Conservation (phyloP, 2,113 vertebrate genomes). For the Meriones unguiculatus region DNA sequence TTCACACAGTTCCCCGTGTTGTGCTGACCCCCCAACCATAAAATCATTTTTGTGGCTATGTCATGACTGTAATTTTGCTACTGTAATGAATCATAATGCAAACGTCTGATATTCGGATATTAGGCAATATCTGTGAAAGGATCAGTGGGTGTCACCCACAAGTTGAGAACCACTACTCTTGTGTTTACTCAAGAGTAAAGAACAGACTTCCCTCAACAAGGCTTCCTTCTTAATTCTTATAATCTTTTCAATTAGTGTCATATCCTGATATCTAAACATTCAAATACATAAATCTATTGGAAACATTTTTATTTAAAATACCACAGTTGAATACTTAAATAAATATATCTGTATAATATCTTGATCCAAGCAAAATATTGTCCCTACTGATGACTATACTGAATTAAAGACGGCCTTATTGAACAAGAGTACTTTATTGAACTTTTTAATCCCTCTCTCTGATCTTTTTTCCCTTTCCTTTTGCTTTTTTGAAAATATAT, state of each 20-base stretch:
- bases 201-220: no score
- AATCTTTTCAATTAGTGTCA: no score
- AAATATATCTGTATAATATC: slow-evolving; percentile 66
- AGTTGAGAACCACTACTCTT: no score
- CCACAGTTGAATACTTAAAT: slow-evolving; percentile 57
- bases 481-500: background rate
- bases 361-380: slow-evolving; percentile 57
- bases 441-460: background rate
- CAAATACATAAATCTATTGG: no score
- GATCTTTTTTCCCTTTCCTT: background rate
- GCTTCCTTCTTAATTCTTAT: no score
- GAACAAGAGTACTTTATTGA: slow-evolving; percentile 6
- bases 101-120: no score
- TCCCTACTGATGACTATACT: slow-evolving; percentile 45
- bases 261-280: no score
- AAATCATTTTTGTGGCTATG: background rate
- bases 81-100: background rate
- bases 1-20: background rate
- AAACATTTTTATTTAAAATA: no score
- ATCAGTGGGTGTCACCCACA: no score
- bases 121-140: no score
- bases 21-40: background rate
- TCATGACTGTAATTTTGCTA: background rate
- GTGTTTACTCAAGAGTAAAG: no score
- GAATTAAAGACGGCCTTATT: slow-evolving; percentile 24